Evolutionary conservation across 64 coral and sea anemone species (phyloP).

Genomic region (Stylophora pistillata): DNA sequence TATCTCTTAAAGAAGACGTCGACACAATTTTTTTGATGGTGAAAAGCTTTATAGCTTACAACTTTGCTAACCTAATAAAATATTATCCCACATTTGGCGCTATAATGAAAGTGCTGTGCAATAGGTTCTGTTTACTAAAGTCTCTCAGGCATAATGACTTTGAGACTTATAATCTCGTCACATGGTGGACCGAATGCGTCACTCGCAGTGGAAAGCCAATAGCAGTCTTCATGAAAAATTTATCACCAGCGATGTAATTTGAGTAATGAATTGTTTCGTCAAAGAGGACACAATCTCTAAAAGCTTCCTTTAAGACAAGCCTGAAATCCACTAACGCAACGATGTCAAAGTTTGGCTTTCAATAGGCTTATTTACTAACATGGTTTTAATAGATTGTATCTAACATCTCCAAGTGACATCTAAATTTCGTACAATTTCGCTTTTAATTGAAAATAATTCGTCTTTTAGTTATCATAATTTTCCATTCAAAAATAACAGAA

Average conservation of each 20-base stretch:
- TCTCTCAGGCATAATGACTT: neutral
- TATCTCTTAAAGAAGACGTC: neutral
- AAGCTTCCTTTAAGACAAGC: neutral
- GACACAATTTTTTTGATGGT: neutral
- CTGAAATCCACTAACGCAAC: neutral
- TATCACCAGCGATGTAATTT: neutral
- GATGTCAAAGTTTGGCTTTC: neutral
- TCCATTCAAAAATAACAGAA: neutral
- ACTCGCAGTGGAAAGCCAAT: neutral
- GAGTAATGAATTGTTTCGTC: slow-evolving; percentile 1
- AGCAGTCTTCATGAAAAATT: neutral
- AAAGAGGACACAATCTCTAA: neutral
- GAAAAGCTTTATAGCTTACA: neutral
- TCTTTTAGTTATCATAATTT: neutral
- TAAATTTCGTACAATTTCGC: neutral
- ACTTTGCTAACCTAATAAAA: neutral
- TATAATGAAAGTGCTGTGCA: neutral
- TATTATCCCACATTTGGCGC: neutral
- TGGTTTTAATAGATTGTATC: no score
- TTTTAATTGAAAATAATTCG: neutral
- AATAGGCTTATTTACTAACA: neutral
- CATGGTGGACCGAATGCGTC: neutral
- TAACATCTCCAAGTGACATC: neutral
- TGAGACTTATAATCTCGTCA: neutral
- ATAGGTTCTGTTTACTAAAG: neutral